Percentiles rank a stretch among this genome's conserved stretches.
Evolutionary conservation across 2,888 invertebrate genomes (phyloP).

Genomic region (Apotomis capreana): DNA sequence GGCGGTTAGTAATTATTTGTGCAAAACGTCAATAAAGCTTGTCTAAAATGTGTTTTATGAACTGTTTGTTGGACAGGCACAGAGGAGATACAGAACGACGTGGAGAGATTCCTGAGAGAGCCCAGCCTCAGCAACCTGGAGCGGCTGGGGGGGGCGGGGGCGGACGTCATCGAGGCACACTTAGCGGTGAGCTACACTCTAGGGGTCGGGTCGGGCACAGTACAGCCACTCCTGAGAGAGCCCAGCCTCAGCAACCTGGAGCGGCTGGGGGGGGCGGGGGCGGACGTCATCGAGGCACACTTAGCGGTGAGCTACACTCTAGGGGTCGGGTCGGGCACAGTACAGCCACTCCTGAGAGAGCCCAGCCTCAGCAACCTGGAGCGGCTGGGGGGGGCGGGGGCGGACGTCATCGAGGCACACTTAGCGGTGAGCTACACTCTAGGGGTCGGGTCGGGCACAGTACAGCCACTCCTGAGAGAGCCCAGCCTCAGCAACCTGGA

Average conservation of each 20-base stretch:
- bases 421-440: conserved; percentile 58
- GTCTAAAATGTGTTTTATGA: not conserved
- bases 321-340: too few relatives aligned
- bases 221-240: conserved; percentile 57
- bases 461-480: conserved; percentile 57
- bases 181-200: conserved; percentile 58
- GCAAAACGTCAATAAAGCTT: too few relatives aligned
- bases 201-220: too few relatives aligned
- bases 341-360: conserved; percentile 57
- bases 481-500: conserved; percentile 63
- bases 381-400: conserved; percentile 59
- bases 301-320: conserved; percentile 58
- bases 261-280: conserved; percentile 59
- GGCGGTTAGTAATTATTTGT: too few relatives aligned
- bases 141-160: conserved; percentile 59
- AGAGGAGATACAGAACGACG: conserved; percentile 64
- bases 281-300: conserved; percentile 68
- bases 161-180: conserved; percentile 68
- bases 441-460: too few relatives aligned
- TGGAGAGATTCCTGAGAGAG: conserved; percentile 62
- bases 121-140: conserved; percentile 63
- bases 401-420: conserved; percentile 68
- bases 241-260: conserved; percentile 63
- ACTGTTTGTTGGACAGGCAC: conserved; percentile 52
- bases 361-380: conserved; percentile 63